Conservation (phyloP, 1,140 invertebrate species). For the Eubasilissa regina region DNA sequence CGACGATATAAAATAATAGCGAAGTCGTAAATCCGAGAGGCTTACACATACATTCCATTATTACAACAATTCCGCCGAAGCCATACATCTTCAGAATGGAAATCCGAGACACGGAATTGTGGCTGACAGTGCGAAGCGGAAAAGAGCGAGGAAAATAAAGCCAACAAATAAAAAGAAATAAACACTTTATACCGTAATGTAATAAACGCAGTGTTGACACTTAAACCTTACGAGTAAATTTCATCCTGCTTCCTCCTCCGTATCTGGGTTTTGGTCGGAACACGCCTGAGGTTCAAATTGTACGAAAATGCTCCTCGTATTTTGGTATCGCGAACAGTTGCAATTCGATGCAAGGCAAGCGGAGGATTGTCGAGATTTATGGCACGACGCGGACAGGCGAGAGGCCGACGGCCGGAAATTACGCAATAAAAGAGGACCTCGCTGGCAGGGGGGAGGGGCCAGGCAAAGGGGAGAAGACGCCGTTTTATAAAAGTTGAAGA, state of each 20-base stretch:
- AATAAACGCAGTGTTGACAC: too few relatives aligned
- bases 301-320: not conserved
- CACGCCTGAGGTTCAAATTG: not conserved
- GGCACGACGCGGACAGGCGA: slow-evolving; percentile 10
- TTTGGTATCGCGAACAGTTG: not conserved
- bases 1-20: slow-evolving; percentile 16
- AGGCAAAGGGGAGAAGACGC: too few relatives aligned
- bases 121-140: not conserved
- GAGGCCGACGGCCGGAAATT: slow-evolving; percentile 16
- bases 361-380: slow-evolving; percentile 22
- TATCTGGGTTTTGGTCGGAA: too few relatives aligned
- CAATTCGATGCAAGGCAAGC: slow-evolving; percentile 30
- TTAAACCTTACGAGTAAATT: too few relatives aligned
- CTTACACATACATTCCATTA: not conserved
- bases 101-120: not conserved
- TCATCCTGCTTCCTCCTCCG: too few relatives aligned
- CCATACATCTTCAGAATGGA: slow-evolving; percentile 6
- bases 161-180: not conserved
- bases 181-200: too few relatives aligned
- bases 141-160: not conserved
- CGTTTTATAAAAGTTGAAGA: too few relatives aligned
- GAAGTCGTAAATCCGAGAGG: slow-evolving; percentile 33
- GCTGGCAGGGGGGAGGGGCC: not conserved
- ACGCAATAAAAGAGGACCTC: slow-evolving; percentile 8
- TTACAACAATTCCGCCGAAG: slow-evolving; percentile 11